Evolutionary conservation across 2,888 invertebrate genomes (phyloP).

Genomic region (Tipula helvola): DNA sequence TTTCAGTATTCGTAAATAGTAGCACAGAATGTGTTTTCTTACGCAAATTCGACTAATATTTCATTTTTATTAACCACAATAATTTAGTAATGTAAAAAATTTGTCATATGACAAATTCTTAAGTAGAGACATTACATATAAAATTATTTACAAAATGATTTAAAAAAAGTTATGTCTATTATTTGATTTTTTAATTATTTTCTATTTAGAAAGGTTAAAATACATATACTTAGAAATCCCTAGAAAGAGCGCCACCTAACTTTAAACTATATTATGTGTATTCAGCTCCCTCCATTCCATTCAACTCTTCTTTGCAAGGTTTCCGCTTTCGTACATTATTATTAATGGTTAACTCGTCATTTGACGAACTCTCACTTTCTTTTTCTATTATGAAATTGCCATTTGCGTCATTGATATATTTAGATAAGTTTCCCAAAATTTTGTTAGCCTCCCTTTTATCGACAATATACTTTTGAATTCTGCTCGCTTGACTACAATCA

Average conservation of each 20-base stretch:
- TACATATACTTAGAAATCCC: background rate
- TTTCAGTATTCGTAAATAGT: no score
- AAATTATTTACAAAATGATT: background rate
- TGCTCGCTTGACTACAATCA: background rate
- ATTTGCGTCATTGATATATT: background rate
- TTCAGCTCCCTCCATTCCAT: background rate
- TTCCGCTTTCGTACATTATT: background rate
- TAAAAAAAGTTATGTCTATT: background rate
- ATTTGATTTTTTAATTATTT: background rate
- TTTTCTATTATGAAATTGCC: background rate
- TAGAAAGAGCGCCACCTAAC: background rate
- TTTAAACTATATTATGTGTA: background rate
- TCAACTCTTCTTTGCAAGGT: background rate
- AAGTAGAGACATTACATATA: no score
- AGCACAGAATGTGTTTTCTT: no score
- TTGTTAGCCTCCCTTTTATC: conserved; percentile 18
- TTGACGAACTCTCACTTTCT: background rate
- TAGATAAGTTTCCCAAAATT: background rate
- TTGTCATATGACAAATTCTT: no score
- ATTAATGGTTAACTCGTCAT: background rate
- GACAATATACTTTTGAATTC: conserved; percentile 20
- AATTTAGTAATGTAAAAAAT: no score
- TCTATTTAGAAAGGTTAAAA: background rate
- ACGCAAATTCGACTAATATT: no score
- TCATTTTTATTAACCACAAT: no score